Evolutionary conservation across 2,888 invertebrate species (phyloP).

Genomic region (Venustoraphidia nigricollis): DNA sequence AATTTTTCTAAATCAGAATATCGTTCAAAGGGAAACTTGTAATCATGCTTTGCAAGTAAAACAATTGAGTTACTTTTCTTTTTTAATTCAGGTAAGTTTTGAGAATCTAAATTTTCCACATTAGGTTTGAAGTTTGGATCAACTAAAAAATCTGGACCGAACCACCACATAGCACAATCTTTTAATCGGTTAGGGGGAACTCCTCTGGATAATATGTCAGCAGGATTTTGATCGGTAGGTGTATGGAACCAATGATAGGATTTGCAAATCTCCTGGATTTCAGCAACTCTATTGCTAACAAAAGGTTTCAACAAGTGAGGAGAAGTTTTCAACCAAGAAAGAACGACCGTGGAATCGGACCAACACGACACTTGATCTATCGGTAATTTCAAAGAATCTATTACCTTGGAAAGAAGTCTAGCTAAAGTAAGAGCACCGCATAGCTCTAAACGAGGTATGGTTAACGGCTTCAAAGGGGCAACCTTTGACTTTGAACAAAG

Average conservation of each 20-base stretch:
- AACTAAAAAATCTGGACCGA: too few relatives aligned
- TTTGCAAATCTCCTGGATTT: constrained; percentile 8
- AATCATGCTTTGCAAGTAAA: too few relatives aligned
- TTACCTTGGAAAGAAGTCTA: not conserved
- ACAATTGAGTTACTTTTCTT: too few relatives aligned
- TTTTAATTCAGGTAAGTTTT: too few relatives aligned
- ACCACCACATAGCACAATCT: too few relatives aligned
- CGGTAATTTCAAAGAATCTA: too few relatives aligned
- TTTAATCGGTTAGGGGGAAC: too few relatives aligned
- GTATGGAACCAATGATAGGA: constrained; percentile 4
- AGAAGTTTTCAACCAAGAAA: constrained; percentile 8
- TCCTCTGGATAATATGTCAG: constrained; percentile 5
- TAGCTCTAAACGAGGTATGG: not conserved
- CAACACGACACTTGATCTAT: constrained; percentile 2
- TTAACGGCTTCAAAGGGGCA: not conserved
- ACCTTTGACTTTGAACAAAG: constrained; percentile 2
- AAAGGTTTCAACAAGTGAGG: constrained; percentile 9
- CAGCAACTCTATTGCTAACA: constrained; percentile 10
- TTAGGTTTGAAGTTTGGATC: too few relatives aligned
- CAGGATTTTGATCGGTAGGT: constrained; percentile 3
- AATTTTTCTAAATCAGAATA: too few relatives aligned
- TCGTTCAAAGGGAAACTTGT: too few relatives aligned
- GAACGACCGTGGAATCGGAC: constrained; percentile 9
- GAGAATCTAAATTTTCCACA: too few relatives aligned
- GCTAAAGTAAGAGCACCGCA: not conserved